A percentile compares a stretch with the other conserved stretches of the same genome.
Evolutionary conservation across 53 echinoderm and acorn worm genomes (phyloP).

Genomic region (Luidia sarsii): DNA sequence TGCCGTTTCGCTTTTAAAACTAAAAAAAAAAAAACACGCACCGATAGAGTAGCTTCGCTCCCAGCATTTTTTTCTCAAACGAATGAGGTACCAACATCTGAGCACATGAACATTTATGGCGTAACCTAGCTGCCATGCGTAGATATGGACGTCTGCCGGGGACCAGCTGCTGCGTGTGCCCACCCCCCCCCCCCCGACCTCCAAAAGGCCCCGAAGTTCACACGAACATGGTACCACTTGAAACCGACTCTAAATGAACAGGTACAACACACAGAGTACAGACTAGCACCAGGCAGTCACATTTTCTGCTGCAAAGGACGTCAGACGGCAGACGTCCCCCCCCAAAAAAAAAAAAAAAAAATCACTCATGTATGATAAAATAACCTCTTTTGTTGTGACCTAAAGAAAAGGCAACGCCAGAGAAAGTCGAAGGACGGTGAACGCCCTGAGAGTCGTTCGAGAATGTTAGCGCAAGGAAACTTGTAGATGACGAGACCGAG

Average conservation of each 20-base stretch:
- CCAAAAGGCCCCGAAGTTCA: not conserved
- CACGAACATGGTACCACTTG: slow-evolving; percentile 29
- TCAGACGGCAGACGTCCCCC: not conserved
- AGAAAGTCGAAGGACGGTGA: no score
- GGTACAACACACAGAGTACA: slow-evolving; percentile 1
- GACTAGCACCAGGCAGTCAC: slow-evolving; percentile 1
- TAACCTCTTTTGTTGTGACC: no score
- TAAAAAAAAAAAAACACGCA: no score
- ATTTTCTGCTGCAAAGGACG: slow-evolving; percentile 15
- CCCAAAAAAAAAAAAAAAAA: not conserved
- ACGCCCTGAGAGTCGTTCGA: no score
- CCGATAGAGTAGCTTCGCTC: no score
- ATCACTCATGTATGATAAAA: no score
- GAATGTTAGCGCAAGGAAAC: no score
- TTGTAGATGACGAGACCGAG: no score
- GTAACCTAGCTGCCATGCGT: not conserved
- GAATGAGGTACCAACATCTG: slow-evolving; percentile 21
- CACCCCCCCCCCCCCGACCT: no score
- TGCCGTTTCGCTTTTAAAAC: no score
- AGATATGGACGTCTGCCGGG: slow-evolving; percentile 10
- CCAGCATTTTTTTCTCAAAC: slow-evolving; percentile 16
- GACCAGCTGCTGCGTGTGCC: not conserved
- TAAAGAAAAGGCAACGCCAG: no score
- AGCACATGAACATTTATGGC: not conserved
- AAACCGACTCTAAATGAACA: slow-evolving; percentile 18